A percentile compares a stretch with the other conserved stretches of the same genome.
phyloP scores from a whole-genome alignment of 1,140 invertebrate genomes.

The Nasonia longicornis region DNA sequence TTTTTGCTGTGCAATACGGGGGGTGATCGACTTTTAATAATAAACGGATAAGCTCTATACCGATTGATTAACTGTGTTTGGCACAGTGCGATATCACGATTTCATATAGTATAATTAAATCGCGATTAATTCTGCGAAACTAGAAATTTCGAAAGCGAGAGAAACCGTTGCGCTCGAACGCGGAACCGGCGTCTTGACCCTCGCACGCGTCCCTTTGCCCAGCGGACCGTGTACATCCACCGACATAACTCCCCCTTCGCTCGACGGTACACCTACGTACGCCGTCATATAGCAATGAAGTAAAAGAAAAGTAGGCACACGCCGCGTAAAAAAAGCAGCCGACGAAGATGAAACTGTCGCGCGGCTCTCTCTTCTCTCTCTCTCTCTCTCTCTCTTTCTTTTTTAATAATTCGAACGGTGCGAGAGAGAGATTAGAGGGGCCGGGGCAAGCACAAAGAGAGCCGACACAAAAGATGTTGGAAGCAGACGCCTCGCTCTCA shows the following conservation, averaged over 20 bases:
- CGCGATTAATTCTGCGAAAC: no score
- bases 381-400: not conserved
- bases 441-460: not conserved
- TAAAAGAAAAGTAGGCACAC: not conserved
- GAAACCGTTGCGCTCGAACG: not conserved
- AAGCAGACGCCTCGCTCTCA: not conserved
- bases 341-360: not conserved
- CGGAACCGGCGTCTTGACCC: not conserved
- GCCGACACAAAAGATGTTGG: not conserved
- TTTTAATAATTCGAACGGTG: not conserved
- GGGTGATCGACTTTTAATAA: no score
- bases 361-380: not conserved
- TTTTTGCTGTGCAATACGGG: not conserved
- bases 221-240: not conserved
- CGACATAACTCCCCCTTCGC: not conserved
- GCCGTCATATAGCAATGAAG: not conserved
- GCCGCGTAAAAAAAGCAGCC: not conserved
- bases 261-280: no score
- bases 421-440: not conserved
- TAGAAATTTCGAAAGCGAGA: not conserved
- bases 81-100: no score
- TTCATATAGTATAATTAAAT: no score
- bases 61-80: no score
- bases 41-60: no score
- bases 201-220: not conserved